Conservation (phyloP, 1,140 invertebrate genomes). For the Cotesia chilonis region DNA sequence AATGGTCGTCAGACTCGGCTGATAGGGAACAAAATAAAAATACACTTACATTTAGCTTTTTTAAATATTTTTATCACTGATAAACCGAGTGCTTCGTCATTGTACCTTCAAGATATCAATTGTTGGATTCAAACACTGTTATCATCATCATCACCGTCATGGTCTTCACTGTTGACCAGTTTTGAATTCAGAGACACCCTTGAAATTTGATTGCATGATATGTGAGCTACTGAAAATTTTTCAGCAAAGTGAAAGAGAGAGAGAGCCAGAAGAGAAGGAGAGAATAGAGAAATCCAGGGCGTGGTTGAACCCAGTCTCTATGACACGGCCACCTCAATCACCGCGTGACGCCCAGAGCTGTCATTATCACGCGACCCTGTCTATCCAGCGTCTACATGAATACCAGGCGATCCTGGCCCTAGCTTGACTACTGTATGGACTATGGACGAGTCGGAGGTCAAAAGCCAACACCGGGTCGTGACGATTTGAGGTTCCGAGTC, state of each 20-base stretch:
- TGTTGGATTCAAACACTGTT: too few species aligned
- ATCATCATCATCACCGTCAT: too few species aligned
- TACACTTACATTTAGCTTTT: too few species aligned
- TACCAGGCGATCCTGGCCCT: constrained; percentile 41
- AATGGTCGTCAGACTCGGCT: background rate
- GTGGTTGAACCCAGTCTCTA: constrained; percentile 56
- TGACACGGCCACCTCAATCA: constrained; percentile 62
- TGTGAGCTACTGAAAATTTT: too few species aligned
- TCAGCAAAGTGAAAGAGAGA: too few species aligned
- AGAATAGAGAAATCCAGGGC: constrained; percentile 46
- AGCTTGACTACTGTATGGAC: background rate
- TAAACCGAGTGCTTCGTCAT: too few species aligned
- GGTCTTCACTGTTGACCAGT: too few species aligned
- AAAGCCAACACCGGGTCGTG: background rate
- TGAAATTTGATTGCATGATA: too few species aligned
- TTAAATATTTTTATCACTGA: background rate
- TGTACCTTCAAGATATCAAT: too few species aligned
- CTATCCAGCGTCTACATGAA: constrained; percentile 44
- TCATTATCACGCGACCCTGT: constrained; percentile 65
- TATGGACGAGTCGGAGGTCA: background rate
- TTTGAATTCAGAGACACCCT: too few species aligned
- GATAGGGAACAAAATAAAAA: background rate
- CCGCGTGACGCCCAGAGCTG: constrained; percentile 59
- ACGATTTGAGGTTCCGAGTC: too few species aligned
- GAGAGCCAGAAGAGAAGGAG: background rate